Conservation (phyloP, 2,797 vertebrate species). For the Avahi laniger region DNA sequence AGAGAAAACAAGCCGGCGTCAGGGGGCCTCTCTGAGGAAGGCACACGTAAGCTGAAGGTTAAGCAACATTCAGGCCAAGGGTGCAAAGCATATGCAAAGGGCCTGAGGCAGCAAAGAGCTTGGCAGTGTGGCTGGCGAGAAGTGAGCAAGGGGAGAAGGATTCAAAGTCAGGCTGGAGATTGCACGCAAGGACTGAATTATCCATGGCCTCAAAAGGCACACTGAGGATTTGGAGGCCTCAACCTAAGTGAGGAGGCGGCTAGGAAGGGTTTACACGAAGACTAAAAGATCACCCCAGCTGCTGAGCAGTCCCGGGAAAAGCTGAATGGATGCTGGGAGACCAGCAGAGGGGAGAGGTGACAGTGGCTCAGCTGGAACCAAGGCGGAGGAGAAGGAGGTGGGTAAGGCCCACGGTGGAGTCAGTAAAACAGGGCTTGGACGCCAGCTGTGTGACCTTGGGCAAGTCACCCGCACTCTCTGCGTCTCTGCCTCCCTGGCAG, state of each 20-base stretch:
- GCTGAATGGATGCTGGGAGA: not conserved
- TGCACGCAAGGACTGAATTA: not conserved
- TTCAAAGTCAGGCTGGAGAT: not conserved
- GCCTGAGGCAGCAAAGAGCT: not conserved
- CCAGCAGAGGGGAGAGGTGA: not conserved
- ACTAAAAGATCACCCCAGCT: not conserved
- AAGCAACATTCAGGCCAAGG: not conserved
- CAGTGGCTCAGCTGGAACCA: not conserved
- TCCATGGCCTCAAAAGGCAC: not conserved
- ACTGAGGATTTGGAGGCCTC: not conserved
- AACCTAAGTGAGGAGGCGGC: too few species aligned
- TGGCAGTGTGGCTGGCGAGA: not conserved
- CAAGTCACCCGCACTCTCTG: not conserved
- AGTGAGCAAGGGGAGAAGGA: too few species aligned
- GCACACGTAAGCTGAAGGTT: not conserved
- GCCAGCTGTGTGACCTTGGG: not conserved
- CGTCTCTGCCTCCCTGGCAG: not conserved
- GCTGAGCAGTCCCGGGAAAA: not conserved
- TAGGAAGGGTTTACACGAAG: not conserved
- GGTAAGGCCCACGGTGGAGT: accelerated
- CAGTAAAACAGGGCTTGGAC: accelerated
- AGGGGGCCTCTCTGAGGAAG: not conserved
- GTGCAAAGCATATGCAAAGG: not conserved
- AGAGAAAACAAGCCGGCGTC: accelerated
- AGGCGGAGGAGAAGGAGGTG: accelerated